Evolutionary conservation across 2,888 invertebrate genomes (phyloP).

Genomic region (Andrena marginata): DNA sequence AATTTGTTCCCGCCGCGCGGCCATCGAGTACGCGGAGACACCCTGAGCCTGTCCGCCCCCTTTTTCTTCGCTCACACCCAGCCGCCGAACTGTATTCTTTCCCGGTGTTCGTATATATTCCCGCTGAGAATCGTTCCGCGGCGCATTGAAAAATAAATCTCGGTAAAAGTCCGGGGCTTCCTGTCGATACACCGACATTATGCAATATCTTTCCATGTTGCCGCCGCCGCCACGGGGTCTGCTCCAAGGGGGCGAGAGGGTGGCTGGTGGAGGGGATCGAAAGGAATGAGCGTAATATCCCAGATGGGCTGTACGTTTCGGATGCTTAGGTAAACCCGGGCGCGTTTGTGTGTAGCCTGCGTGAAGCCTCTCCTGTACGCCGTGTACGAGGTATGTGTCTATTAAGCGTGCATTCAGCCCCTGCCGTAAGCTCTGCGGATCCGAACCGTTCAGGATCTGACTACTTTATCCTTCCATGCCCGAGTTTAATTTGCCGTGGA

Average conservation of each 20-base stretch:
- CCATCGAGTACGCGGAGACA: slow-evolving; percentile 37
- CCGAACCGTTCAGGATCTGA: slow-evolving; percentile 45
- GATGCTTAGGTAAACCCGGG: slow-evolving; percentile 73
- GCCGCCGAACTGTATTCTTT: slow-evolving; percentile 23
- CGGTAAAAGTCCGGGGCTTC: slow-evolving; percentile 69
- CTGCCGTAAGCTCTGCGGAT: slow-evolving; percentile 45
- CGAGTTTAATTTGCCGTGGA: slow-evolving; percentile 65
- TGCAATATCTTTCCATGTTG: slow-evolving; percentile 75
- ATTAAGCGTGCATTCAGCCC: slow-evolving; percentile 46
- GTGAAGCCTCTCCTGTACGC: slow-evolving; percentile 40
- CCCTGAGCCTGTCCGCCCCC: slow-evolving; percentile 12
- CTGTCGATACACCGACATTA: slow-evolving; percentile 75
- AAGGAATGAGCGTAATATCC: slow-evolving; percentile 74
- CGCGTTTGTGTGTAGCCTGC: slow-evolving; percentile 59
- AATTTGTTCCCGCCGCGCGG: slow-evolving; percentile 69
- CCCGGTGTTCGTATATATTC: slow-evolving; percentile 58
- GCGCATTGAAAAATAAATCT: slow-evolving; percentile 80
- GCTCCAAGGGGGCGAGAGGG: slow-evolving; percentile 24
- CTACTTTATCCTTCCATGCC: slow-evolving; percentile 63
- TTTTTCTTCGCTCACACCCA: slow-evolving; percentile 20
- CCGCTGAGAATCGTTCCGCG: slow-evolving; percentile 69
- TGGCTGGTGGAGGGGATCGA: slow-evolving; percentile 33
- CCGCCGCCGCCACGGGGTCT: slow-evolving; percentile 49
- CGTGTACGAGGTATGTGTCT: slow-evolving; percentile 57
- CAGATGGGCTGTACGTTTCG: slow-evolving; percentile 71